Conservation (phyloP, 2,888 invertebrate genomes). For the Cosmopolites sordidus region DNA sequence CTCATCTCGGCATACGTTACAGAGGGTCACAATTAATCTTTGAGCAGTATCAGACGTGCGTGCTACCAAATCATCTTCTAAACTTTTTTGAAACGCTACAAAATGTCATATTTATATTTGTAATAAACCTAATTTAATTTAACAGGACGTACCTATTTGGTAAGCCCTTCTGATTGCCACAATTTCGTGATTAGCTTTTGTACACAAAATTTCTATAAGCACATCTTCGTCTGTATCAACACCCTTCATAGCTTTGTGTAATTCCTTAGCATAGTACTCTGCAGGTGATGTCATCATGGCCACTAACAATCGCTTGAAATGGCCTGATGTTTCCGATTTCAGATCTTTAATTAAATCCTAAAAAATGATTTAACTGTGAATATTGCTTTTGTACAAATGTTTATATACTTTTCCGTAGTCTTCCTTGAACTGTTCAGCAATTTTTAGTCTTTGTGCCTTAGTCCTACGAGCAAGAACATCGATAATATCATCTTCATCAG, state of each 20-base stretch:
- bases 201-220: constrained; percentile 83
- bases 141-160: constrained; percentile 67
- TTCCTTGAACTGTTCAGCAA: constrained; percentile 76
- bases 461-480: constrained; percentile 76
- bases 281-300: constrained; percentile 80
- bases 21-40: neutral
- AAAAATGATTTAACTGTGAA: constrained; percentile 10
- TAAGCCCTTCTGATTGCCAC: constrained; percentile 73
- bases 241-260: constrained; percentile 79
- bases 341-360: constrained; percentile 72
- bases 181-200: constrained; percentile 80
- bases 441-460: constrained; percentile 80
- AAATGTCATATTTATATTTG: too few relatives aligned
- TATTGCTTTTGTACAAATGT: too few relatives aligned
- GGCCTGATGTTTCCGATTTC: constrained; percentile 83
- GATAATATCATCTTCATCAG: constrained; percentile 85
- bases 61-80: neutral
- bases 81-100: neutral
- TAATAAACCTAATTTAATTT: too few relatives aligned
- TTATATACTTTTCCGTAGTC: constrained; percentile 81
- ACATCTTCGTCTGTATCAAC: constrained; percentile 80
- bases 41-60: neutral
- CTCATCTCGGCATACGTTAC: neutral
- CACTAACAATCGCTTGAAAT: constrained; percentile 77
- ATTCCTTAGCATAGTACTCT: constrained; percentile 77